Conservation (phyloP, 2,113 vertebrate genomes). For the Mugil cephalus region DNA sequence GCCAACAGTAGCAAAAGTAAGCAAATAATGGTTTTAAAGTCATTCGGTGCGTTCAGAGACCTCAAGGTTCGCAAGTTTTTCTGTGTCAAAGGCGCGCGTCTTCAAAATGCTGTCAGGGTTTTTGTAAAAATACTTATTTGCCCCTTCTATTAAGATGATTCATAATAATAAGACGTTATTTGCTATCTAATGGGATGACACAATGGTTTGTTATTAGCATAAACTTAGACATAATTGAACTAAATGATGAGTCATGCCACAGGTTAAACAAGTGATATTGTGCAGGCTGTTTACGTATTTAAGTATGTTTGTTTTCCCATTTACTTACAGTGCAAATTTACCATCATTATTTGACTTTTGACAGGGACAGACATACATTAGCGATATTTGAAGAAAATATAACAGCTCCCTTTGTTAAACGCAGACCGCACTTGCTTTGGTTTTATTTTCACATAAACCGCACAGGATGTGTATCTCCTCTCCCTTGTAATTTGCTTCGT, state of each 20-base stretch:
- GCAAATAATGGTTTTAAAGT: constrained; percentile 56
- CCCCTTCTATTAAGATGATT: not conserved
- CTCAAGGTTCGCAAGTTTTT: constrained; percentile 27
- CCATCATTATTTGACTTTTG: not conserved
- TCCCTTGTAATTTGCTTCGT: constrained; percentile 43
- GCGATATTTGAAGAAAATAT: constrained; percentile 9
- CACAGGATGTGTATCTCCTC: not conserved
- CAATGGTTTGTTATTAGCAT: not conserved
- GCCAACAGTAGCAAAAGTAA: constrained; percentile 46
- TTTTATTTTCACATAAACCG: constrained; percentile 17
- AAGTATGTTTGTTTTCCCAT: no score
- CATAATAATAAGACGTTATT: not conserved
- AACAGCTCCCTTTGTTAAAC: constrained; percentile 3
- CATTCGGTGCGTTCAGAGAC: constrained; percentile 32
- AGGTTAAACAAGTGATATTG: not conserved
- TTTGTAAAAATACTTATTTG: not conserved
- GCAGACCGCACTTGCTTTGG: no score
- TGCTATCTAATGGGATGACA: no score
- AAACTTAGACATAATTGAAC: not conserved
- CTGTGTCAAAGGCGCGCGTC: constrained; percentile 23
- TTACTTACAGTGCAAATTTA: not conserved
- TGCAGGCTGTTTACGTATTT: not conserved
- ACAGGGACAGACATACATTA: not conserved
- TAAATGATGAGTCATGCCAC: not conserved
- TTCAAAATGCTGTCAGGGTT: not conserved